Conservation (phyloP, 2,888 invertebrate species). For the Drosophila nr. medialis region DNA sequence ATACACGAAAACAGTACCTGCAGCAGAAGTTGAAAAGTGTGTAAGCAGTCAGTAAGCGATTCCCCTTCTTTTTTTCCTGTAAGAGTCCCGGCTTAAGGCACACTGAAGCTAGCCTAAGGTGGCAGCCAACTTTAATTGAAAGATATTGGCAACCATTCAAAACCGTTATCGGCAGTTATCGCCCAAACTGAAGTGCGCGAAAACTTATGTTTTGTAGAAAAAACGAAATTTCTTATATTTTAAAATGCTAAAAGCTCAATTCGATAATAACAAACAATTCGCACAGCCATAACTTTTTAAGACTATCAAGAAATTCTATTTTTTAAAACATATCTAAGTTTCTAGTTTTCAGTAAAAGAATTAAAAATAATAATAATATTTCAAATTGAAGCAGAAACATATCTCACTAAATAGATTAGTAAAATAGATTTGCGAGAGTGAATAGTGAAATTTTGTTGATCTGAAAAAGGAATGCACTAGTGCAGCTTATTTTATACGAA, state of each 20-base stretch:
- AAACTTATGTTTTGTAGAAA: background rate
- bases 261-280: background rate
- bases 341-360: background rate
- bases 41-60: conserved; percentile 1
- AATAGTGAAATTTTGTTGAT: background rate
- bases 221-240: background rate
- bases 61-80: conserved; percentile 13
- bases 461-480: background rate
- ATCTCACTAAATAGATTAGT: background rate
- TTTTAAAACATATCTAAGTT: background rate
- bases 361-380: background rate
- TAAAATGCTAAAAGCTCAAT: background rate
- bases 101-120: conserved; percentile 4
- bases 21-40: background rate
- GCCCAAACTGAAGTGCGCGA: background rate
- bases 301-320: background rate
- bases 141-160: background rate
- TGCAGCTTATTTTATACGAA: background rate
- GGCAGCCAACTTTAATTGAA: background rate
- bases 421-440: too few species aligned
- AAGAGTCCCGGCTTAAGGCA: conserved; percentile 12
- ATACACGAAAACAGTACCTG: background rate
- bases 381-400: background rate
- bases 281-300: background rate
- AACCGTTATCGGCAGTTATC: background rate